Percentiles rank a stretch among this genome's conserved stretches.
Conservation (phyloP, 2,113 vertebrate species). For the Cynopterus brachyotis region DNA sequence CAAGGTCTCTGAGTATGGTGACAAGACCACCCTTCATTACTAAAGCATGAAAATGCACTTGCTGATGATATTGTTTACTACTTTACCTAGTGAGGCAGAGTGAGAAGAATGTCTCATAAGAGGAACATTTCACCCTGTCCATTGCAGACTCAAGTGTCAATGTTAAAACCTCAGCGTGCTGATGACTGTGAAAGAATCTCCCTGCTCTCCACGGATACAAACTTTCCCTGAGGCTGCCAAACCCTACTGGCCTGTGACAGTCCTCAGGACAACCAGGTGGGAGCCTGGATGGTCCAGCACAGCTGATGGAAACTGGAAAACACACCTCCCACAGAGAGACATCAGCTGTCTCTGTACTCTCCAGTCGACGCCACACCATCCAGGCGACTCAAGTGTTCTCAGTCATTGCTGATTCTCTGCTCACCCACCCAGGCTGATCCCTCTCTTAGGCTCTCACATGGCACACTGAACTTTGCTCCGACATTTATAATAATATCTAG, state of each 20-base stretch:
- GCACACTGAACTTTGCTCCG: neutral
- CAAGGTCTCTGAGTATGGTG: neutral
- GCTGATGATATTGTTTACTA: neutral
- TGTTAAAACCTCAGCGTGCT: neutral
- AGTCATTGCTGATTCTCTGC: neutral
- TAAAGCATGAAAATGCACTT: neutral
- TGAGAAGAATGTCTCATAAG: neutral
- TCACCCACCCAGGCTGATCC: neutral
- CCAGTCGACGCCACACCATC: rapidly evolving
- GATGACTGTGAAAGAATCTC: neutral
- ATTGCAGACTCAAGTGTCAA: neutral
- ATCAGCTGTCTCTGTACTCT: neutral
- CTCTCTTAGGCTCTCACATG: neutral
- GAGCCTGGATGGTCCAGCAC: neutral
- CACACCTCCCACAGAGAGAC: neutral
- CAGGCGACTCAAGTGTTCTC: neutral
- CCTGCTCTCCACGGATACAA: neutral
- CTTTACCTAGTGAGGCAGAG: neutral
- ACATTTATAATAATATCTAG: neutral
- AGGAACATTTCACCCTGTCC: neutral
- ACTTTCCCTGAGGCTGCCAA: neutral
- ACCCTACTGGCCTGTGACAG: neutral
- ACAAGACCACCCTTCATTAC: too few relatives aligned
- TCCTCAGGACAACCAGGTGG: neutral
- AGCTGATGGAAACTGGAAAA: neutral